These are phyloP conservation scores for Diarsia rubi DNA, from an alignment of 2,888 invertebrate genomes.

Conservation along the genomic window DNA sequence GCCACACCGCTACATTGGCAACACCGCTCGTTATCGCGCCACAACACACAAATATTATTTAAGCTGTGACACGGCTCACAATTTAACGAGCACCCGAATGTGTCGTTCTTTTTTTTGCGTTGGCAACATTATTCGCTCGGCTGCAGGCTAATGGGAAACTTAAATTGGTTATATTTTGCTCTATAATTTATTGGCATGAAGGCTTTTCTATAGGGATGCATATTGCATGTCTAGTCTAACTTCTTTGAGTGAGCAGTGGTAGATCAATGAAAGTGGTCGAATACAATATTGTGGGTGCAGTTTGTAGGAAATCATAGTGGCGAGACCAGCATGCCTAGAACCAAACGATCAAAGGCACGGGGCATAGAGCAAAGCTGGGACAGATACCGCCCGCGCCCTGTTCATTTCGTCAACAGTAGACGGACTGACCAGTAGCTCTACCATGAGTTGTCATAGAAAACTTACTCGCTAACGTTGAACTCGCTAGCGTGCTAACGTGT, in stretches of 20 bases:
- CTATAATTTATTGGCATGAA: slow-evolving; percentile 28
- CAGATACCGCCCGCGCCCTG: not conserved
- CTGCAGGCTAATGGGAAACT: slow-evolving; percentile 56
- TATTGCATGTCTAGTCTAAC: not conserved
- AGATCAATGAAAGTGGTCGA: not conserved
- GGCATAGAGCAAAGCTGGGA: not conserved
- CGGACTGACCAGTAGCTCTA: too few species aligned
- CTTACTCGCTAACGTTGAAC: too few species aligned
- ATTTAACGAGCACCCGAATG: slow-evolving; percentile 74
- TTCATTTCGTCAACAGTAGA: not conserved
- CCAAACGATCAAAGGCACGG: not conserved
- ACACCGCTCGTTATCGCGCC: slow-evolving; percentile 75
- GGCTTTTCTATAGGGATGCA: not conserved
- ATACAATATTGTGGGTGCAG: not conserved
- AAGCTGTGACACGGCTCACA: slow-evolving; percentile 71
- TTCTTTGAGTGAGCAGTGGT: not conserved
- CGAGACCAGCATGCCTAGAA: not conserved
- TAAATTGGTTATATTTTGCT: slow-evolving; percentile 48
- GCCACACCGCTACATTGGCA: slow-evolving; percentile 76
- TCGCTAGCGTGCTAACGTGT: too few species aligned
- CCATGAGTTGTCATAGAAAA: too few species aligned
- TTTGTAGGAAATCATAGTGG: not conserved
- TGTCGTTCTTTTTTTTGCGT: slow-evolving; percentile 63
- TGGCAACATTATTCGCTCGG: slow-evolving; percentile 65
- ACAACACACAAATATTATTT: slow-evolving; percentile 77